Conservation (phyloP, 1,140 invertebrate genomes). For the Cotesia vestalis region DNA sequence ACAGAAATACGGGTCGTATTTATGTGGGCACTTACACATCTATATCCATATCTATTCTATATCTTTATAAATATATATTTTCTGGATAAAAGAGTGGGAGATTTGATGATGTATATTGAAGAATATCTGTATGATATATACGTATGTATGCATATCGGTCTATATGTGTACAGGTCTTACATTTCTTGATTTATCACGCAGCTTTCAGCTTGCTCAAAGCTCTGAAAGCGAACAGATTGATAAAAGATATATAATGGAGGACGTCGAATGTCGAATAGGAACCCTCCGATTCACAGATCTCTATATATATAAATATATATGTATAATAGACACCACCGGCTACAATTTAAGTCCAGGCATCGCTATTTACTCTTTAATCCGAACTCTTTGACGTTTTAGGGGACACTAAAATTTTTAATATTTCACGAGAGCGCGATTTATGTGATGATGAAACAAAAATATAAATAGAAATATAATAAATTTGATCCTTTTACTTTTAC, state of each 20-base stretch:
- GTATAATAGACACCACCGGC: too few relatives aligned
- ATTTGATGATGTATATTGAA: background rate
- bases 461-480: too few relatives aligned
- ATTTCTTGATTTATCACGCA: conserved; percentile 68
- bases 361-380: too few relatives aligned
- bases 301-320: conserved; percentile 47
- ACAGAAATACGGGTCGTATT: conserved; percentile 36
- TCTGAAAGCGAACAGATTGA: conserved; percentile 62
- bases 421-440: too few relatives aligned
- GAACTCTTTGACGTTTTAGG: too few relatives aligned
- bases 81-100: conserved; percentile 8
- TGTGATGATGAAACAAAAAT: too few relatives aligned
- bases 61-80: background rate
- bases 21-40: conserved; percentile 21
- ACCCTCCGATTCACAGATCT: conserved; percentile 47
- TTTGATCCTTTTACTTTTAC: too few relatives aligned
- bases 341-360: too few relatives aligned
- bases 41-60: background rate
- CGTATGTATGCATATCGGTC: conserved; percentile 2
- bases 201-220: conserved; percentile 63
- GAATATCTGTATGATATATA: conserved; percentile 6
- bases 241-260: conserved; percentile 68
- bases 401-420: too few relatives aligned
- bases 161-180: conserved; percentile 58
- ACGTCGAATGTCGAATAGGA: conserved; percentile 58